Evolutionary conservation across 2,888 invertebrate genomes (phyloP).

Genomic region (Plusia festucae): DNA sequence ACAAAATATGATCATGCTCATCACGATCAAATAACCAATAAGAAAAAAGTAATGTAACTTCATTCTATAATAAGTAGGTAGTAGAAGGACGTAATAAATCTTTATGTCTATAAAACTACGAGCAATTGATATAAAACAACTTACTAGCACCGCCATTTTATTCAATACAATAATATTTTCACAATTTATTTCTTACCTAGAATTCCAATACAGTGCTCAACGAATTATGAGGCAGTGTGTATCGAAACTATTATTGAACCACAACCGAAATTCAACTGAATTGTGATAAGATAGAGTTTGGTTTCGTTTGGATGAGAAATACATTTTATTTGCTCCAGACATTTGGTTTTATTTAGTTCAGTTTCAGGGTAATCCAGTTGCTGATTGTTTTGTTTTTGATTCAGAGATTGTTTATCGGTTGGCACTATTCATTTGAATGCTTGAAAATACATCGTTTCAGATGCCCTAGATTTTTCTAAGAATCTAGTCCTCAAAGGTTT

Average conservation of each 20-base stretch:
- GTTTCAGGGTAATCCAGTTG: conserved; percentile 54
- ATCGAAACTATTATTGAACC: neutral
- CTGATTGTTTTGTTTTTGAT: conserved; percentile 50
- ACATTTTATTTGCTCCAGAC: conserved; percentile 36
- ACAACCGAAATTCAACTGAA: conserved; percentile 11
- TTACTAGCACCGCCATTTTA: conserved; percentile 16
- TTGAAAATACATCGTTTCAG: neutral
- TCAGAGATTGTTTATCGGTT: conserved; percentile 36
- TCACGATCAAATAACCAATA: too few relatives aligned
- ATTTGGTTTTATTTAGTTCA: conserved; percentile 61
- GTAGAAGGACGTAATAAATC: neutral
- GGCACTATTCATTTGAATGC: conserved; percentile 23
- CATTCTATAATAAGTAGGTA: too few relatives aligned
- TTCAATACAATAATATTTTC: conserved; percentile 43
- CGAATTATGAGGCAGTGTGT: conserved; percentile 39
- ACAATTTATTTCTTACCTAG: conserved; percentile 34
- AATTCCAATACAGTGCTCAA: conserved; percentile 29
- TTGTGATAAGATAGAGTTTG: rapidly evolving
- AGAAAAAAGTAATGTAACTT: too few relatives aligned
- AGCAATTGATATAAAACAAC: conserved; percentile 7
- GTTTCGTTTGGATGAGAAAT: neutral
- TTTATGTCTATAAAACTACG: neutral
- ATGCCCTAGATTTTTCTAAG: conserved; percentile 6
- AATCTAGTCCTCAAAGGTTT: neutral
- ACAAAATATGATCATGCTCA: too few relatives aligned